These are phyloP conservation scores for Semnopithecus entellus DNA, from an alignment of 2,113 vertebrate genomes.

Conservation along the genomic window DNA sequence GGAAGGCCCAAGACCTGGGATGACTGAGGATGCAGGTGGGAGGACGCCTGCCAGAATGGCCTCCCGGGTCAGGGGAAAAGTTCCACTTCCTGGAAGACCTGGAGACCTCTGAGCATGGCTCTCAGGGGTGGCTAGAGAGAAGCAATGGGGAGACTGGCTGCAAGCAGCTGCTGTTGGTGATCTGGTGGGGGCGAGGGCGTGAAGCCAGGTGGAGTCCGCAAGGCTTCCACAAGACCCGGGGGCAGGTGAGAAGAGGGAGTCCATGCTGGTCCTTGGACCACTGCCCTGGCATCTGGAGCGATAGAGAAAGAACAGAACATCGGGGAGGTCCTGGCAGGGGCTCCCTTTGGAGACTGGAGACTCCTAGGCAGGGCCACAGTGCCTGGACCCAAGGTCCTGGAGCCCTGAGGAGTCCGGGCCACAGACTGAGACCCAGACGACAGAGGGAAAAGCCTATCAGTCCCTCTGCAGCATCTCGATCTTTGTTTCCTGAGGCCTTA, in stretches of 20 bases:
- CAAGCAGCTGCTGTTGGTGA: too few relatives aligned
- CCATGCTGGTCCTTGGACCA: not conserved
- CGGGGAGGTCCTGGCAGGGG: not conserved
- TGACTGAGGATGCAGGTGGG: too few relatives aligned
- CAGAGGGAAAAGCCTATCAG: too few relatives aligned
- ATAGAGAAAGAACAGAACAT: not conserved
- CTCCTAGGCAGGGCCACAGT: accelerated
- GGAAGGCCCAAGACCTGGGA: not conserved
- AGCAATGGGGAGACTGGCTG: not conserved
- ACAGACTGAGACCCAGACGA: not conserved
- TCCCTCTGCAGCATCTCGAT: not conserved
- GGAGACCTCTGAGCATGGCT: not conserved
- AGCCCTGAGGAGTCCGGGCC: not conserved
- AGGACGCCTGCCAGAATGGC: not conserved
- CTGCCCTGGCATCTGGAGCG: too few relatives aligned
- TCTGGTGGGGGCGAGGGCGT: not conserved
- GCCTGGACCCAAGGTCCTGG: not conserved
- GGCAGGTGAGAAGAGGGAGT: accelerated
- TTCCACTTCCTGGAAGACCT: not conserved
- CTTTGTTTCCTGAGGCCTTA: not conserved
- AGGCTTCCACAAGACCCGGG: not conserved
- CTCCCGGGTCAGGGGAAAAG: not conserved
- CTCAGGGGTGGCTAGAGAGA: not conserved
- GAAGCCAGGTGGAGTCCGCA: not conserved
- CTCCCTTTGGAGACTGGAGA: not conserved